Base-by-base conservation (phyloP, 1,140 invertebrate genomes). In the Trichomalopsis sarcophagae region DNA sequence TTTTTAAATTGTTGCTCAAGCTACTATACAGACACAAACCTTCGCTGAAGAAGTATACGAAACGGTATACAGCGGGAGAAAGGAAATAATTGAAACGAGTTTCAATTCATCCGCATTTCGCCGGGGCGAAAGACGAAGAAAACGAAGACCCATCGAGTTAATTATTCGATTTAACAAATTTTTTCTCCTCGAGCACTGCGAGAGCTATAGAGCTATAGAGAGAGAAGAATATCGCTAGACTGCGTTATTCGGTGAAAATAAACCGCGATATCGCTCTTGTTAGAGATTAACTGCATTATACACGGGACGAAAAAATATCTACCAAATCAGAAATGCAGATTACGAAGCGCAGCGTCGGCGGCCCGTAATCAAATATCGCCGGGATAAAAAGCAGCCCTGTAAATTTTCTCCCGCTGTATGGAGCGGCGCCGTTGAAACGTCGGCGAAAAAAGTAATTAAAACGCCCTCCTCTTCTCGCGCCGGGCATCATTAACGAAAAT, bases 401-500 rank as follows among this genome's bases (percentile, higher is more conserved):
- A 74, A 73, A 81, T 81, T 69, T 71, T 71, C 79, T n/a, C 21
- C 17, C 21, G 17, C 10, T 50, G 47, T 50, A 17, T 50, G 14
- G 47, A 50, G 55, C 14, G 6, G 5, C 21, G 6, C 17, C 55
- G 4, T n/a, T 44, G n/a, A 81, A 81, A 30, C 7, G 44, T 47
- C 30, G 23, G 7, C 50, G 5, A 44, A 81, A 81, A 81, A 74
- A 81, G 69, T 74, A 81, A 81, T 81, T 81, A 81, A 81, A 62
- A 62, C 14, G 1, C 14, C 2, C 55, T 21, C 55, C 1, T 50
- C 33, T 36, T 2, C 33, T 36, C 1, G 2, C 47, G 1, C 11
- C 0, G 47, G 47, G 36, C 69, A n/a, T 81, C 44, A 81, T 74
- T 74, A 74, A 27, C 6, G 73, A 81, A 68, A 73, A 55, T 11